These are phyloP conservation scores for Cryptus viduatorius DNA, from an alignment of 2,888 invertebrate genomes.

Conservation along the genomic window DNA sequence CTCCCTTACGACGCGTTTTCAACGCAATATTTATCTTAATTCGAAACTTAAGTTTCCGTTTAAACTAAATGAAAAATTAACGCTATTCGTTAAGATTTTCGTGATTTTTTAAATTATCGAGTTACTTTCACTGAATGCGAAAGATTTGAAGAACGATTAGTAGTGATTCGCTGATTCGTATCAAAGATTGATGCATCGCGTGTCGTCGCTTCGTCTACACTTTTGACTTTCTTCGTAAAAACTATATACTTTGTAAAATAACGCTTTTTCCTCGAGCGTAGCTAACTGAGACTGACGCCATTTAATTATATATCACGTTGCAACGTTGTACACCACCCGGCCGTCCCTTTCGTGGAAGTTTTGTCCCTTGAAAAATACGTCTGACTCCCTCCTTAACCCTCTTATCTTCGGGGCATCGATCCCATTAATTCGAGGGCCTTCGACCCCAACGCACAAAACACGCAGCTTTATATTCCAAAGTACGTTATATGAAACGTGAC, in stretches of 20 bases:
- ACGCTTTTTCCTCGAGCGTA: constrained; percentile 22
- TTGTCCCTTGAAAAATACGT: constrained; percentile 47
- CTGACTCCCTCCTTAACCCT: constrained; percentile 64
- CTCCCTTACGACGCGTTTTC: no score
- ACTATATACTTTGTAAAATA: background rate
- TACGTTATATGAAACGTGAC: background rate
- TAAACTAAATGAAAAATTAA: background rate
- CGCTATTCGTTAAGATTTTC: no score
- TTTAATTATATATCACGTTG: constrained; percentile 43
- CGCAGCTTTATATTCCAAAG: constrained; percentile 24
- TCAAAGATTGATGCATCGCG: constrained; percentile 7
- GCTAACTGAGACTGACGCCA: constrained; percentile 28
- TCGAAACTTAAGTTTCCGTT: no score
- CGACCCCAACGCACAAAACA: constrained; percentile 49
- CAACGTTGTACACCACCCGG: constrained; percentile 11
- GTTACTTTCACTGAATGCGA: background rate
- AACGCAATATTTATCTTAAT: no score
- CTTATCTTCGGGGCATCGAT: constrained; percentile 72
- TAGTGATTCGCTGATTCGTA: background rate
- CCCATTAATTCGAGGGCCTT: constrained; percentile 70
- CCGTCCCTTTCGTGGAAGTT: constrained; percentile 44
- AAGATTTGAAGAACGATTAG: background rate
- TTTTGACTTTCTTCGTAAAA: constrained; percentile 2
- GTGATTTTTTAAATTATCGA: background rate
- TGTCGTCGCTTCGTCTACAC: background rate